Evolutionary conservation across 2,888 invertebrate species (phyloP).

Genomic region (Dolichopus griseipennis): DNA sequence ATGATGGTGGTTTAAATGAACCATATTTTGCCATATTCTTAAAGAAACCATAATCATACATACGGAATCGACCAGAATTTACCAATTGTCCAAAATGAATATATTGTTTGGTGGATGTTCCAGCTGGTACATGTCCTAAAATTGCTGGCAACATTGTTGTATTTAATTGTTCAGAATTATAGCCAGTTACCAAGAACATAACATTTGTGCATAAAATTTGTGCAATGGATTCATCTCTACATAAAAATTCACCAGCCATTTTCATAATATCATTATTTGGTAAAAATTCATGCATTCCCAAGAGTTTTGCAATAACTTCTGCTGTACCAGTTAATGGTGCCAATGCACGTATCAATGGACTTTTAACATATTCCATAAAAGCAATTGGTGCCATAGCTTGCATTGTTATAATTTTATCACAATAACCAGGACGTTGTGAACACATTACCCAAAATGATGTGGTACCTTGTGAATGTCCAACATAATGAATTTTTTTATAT

Average conservation of each 20-base stretch:
- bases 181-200: constrained; percentile 46
- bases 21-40: constrained; percentile 47
- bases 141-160: constrained; percentile 54
- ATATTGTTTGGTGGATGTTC: constrained; percentile 53
- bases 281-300: constrained; percentile 47
- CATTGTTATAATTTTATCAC: constrained; percentile 41
- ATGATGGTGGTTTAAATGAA: constrained; percentile 45
- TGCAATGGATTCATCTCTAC: constrained; percentile 44
- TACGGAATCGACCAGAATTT: constrained; percentile 42
- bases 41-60: constrained; percentile 46
- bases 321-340: constrained; percentile 31
- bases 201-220: constrained; percentile 52
- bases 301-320: constrained; percentile 13
- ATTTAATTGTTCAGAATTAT: constrained; percentile 37
- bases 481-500: constrained; percentile 42
- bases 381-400: constrained; percentile 46
- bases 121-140: constrained; percentile 53
- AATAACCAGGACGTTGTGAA: constrained; percentile 37
- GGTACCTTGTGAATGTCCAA: constrained; percentile 51
- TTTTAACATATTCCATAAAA: constrained; percentile 34
- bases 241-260: constrained; percentile 43
- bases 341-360: constrained; percentile 34
- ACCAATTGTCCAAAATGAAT: constrained; percentile 59
- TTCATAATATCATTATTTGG: constrained; percentile 46
- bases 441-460: constrained; percentile 35